Evolutionary conservation across 2,888 invertebrate species (phyloP).

Genomic region (Drosophila conformis): DNA sequence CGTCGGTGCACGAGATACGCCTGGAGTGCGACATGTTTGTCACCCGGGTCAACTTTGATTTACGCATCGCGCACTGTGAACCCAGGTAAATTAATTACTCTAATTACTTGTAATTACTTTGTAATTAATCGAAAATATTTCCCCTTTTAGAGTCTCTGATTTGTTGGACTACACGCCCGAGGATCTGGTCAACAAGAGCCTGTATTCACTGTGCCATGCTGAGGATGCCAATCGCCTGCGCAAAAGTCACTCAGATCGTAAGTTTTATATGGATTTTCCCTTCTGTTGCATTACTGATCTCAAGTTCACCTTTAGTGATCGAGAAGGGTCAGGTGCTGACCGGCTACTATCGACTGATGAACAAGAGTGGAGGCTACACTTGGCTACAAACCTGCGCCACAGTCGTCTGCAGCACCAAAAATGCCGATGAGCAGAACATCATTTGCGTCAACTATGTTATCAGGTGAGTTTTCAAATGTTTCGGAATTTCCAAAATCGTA

Average conservation of each 20-base stretch:
- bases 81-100: slow-evolving; percentile 89
- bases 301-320: slow-evolving; percentile 89
- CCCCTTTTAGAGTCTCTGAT: slow-evolving; percentile 91
- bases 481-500: rapidly evolving
- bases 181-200: slow-evolving; percentile 96
- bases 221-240: slow-evolving; percentile 97
- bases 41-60: slow-evolving; percentile 97
- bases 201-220: slow-evolving; percentile 97
- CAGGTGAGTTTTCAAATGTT: slow-evolving; percentile 87
- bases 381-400: slow-evolving; percentile 99
- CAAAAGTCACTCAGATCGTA: slow-evolving; percentile 97
- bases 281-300: not conserved
- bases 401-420: slow-evolving; percentile 97
- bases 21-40: slow-evolving; percentile 98
- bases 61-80: slow-evolving; percentile 98
- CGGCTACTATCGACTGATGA: slow-evolving; percentile 97
- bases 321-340: slow-evolving; percentile 98
- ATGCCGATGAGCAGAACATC: slow-evolving; percentile 98
- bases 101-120: not conserved
- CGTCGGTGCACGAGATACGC: slow-evolving; percentile 98
- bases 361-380: slow-evolving; percentile 97
- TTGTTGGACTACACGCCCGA: slow-evolving; percentile 96
- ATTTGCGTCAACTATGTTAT: slow-evolving; percentile 99
- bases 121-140: not conserved
- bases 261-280: slow-evolving; percentile 86